These are phyloP conservation scores for Asarcornis scutulata DNA, from an alignment of 2,113 vertebrate species.

Conservation along the genomic window DNA sequence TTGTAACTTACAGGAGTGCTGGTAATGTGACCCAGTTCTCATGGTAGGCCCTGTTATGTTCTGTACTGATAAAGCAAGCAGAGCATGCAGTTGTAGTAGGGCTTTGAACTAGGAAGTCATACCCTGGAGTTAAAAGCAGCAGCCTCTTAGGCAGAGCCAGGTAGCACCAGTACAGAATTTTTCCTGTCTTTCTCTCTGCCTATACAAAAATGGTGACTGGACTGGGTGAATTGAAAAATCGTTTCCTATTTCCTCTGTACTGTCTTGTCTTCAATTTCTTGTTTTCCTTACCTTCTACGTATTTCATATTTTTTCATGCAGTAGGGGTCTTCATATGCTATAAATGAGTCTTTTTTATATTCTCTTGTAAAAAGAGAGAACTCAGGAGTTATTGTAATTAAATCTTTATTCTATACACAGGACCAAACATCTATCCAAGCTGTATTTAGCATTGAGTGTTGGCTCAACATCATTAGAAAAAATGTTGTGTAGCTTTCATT, in stretches of 20 bases:
- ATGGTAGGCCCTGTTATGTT: neutral
- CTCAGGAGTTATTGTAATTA: neutral
- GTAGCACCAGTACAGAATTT: neutral
- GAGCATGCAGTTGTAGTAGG: neutral
- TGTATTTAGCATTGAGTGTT: neutral
- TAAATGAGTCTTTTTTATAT: neutral
- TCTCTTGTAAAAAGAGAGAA: neutral
- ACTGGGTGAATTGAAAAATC: neutral
- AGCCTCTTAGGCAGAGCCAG: neutral
- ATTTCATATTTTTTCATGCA: neutral
- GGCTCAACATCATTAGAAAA: neutral
- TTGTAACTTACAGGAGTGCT: neutral
- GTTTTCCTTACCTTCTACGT: neutral
- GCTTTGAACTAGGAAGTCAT: neutral
- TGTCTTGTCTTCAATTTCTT: neutral
- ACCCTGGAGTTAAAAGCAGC: neutral
- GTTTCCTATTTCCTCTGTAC: neutral
- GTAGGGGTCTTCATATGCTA: neutral
- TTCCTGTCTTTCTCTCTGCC: neutral
- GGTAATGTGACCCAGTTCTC: neutral
- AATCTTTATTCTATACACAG: neutral
- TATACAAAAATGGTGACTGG: neutral
- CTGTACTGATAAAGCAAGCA: neutral
- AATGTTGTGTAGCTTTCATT: neutral
- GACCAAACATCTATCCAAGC: neutral